A percentile compares a stretch with the other conserved stretches of the same genome.
These are phyloP conservation scores for Micrastur ruficollis DNA, from an alignment of 2,797 vertebrate species.

Conservation along the genomic window DNA sequence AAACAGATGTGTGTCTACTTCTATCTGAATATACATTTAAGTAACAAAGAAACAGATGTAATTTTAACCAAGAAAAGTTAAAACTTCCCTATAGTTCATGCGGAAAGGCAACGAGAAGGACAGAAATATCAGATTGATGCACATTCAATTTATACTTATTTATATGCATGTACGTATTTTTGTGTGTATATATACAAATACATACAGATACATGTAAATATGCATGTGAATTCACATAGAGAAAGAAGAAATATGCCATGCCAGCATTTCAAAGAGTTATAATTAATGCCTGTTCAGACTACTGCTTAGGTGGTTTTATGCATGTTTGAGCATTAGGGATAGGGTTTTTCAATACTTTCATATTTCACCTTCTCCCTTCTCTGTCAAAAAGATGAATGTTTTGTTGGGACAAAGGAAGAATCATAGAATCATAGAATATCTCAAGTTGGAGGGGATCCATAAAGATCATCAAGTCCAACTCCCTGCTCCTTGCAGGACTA, in stretches of 20 bases:
- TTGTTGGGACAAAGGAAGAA: neutral
- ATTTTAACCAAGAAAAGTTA: neutral
- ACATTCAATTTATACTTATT: neutral
- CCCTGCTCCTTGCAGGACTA: too few species aligned
- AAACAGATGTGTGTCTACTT: neutral
- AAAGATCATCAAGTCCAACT: too few species aligned
- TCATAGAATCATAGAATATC: too few species aligned
- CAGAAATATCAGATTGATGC: neutral
- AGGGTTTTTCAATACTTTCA: neutral
- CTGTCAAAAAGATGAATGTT: neutral
- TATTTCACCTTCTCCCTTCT: neutral
- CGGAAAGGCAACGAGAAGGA: neutral
- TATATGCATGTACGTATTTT: neutral
- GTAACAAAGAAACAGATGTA: neutral
- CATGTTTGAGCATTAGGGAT: neutral
- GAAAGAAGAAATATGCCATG: neutral
- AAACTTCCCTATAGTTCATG: neutral
- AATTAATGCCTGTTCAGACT: neutral
- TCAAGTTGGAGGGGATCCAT: too few species aligned
- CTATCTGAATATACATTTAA: neutral
- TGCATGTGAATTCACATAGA: fast-evolving
- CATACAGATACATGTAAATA: neutral
- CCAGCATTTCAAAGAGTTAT: neutral
- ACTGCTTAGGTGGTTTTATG: fast-evolving
- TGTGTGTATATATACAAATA: neutral